Conservation (phyloP, 2,113 vertebrate species). For the Dipodomys spectabilis region DNA sequence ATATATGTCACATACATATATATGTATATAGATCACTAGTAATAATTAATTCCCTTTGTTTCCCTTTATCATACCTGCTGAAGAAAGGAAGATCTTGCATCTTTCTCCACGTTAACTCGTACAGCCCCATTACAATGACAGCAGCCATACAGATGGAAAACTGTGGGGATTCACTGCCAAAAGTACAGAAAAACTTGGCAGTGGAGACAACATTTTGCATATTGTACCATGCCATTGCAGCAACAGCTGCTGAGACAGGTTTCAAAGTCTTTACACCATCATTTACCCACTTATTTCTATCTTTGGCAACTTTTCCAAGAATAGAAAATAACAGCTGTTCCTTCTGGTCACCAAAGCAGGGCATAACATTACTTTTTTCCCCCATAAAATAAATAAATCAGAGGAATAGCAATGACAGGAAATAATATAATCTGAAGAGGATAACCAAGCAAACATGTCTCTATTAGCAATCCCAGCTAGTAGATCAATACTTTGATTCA, state of each 20-base stretch:
- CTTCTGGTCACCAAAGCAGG: conserved; percentile 74
- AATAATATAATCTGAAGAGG: conserved; percentile 9
- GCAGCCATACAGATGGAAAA: conserved; percentile 35
- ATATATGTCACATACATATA: too few species aligned
- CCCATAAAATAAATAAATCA: conserved; percentile 68
- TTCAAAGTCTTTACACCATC: conserved; percentile 73
- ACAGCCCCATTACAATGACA: conserved; percentile 4
- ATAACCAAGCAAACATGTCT: not conserved
- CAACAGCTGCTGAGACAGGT: conserved; percentile 88
- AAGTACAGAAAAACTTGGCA: conserved; percentile 82
- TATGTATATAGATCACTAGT: not conserved
- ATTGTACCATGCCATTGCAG: conserved; percentile 62
- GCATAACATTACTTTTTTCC: conserved; percentile 67
- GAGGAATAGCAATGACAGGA: conserved; percentile 61
- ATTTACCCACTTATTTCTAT: conserved; percentile 74
- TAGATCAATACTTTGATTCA: not conserved
- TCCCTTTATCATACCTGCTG: conserved; percentile 8
- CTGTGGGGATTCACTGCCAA: conserved; percentile 63
- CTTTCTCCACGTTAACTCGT: not conserved
- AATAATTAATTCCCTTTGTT: not conserved
- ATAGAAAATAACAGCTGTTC: conserved; percentile 87
- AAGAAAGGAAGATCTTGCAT: conserved; percentile 23
- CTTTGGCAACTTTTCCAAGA: conserved; percentile 81
- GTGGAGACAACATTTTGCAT: conserved; percentile 58
- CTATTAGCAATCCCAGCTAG: conserved; percentile 29